Conservation (phyloP, 1,140 invertebrate species). For the Aphelenchoides avenae region DNA sequence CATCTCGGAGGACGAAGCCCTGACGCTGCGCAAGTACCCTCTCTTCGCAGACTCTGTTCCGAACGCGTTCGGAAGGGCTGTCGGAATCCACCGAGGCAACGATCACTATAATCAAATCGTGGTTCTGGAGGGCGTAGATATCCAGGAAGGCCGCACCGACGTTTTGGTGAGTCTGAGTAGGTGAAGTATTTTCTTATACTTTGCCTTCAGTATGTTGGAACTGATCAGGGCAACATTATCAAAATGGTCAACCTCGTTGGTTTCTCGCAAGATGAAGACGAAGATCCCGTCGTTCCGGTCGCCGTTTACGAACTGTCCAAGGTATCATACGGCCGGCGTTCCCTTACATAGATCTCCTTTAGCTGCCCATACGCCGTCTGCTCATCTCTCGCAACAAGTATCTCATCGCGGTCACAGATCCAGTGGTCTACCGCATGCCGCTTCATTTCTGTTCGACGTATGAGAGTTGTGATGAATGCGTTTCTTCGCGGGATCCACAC, state of each 20-base stretch:
- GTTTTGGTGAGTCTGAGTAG: too few species aligned
- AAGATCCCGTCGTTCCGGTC: conserved; percentile 35
- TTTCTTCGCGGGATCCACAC: conserved; percentile 36
- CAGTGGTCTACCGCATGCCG: conserved; percentile 34
- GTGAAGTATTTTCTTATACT: too few species aligned
- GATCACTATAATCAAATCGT: conserved; percentile 46
- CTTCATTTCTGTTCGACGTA: conserved; percentile 32
- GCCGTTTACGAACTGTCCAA: conserved; percentile 28
- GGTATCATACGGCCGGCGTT: conserved; percentile 18
- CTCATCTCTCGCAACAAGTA: conserved; percentile 32
- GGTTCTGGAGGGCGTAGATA: conserved; percentile 28
- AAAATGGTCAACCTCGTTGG: conserved; percentile 38
- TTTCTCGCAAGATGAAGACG: neutral
- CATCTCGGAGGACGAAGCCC: conserved; percentile 35
- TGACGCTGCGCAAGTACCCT: conserved; percentile 29
- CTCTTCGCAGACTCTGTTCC: conserved; percentile 41
- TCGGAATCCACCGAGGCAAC: conserved; percentile 42
- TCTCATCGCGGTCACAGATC: conserved; percentile 39
- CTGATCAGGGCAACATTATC: conserved; percentile 46
- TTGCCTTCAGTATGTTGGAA: conserved; percentile 45
- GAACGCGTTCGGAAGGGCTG: conserved; percentile 37
- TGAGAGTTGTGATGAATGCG: conserved; percentile 21
- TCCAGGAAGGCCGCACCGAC: conserved; percentile 34
- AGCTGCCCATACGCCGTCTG: conserved; percentile 36
- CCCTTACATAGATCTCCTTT: conserved; percentile 20